Evolutionary conservation across 2,888 invertebrate genomes (phyloP), one percentile per base, ranked within the genome.

Genomic region (Strigamia transsilvanica): DNA sequence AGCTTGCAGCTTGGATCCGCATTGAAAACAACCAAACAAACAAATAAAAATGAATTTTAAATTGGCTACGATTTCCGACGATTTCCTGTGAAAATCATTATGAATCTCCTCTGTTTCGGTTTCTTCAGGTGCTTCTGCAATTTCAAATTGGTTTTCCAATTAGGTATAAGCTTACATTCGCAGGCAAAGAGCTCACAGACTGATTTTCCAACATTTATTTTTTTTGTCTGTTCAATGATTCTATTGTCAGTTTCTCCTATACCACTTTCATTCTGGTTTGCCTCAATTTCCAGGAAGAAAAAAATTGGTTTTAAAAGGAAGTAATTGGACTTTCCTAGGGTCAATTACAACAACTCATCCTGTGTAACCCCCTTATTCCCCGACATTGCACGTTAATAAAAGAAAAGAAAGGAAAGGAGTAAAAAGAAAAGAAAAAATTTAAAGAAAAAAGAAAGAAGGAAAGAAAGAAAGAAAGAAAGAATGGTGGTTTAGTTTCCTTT

Each of bases 401-500:
- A 73, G 73, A 27, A 73, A 32, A 27, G 15, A 73, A 15, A 73
- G 32, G 27, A 13, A 27, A 27, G 32, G n/a, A 18, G n/a, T n/a
- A 18, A 18, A 73, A 32, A 32, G 27, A 73, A 73, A 27, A 73
- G 27, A 18, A 2, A 18, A 9, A 18, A 46, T 5, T 13, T 10
- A n/a, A 46, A 42, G n/a, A 51, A 51, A n/a, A n/a, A 18, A 73
- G 23, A 32, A 73, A 73, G 12, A 46, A 46, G 15, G 46, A 15
- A 41, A 12, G 6, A 41, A 12, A 41, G 1, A 10, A 6, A 10
- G 10, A n/a, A 66, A 66, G 12, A 66, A 66, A 66, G 15, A 66
- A 66, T 21, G 23, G 23, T 66, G 66, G 73, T 73, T 73, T 73
- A 73, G 73, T 73, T 73, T 73, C 73, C 32, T 73, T 73, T 73